Base-by-base conservation (phyloP, 2,113 vertebrate genomes). In the Protobothrops mucrosquamatus region DNA sequence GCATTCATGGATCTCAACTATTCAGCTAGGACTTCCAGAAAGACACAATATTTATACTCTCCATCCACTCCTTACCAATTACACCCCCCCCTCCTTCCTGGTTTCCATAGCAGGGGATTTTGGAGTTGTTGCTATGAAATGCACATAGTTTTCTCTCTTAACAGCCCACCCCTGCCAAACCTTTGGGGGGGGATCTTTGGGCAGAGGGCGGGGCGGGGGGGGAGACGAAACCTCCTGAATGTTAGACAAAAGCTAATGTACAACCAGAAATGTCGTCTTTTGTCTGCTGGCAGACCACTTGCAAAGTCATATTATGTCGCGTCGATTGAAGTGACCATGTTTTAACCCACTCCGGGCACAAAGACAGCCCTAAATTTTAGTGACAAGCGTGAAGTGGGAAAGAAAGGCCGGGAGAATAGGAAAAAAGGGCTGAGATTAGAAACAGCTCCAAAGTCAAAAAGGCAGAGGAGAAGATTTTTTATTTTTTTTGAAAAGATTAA, bases 201-300 rank as follows among this genome's bases (percentile, higher is more conserved):
- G 97, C 0, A 1, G 26, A 1, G 48, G 8, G 48, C 0, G 48
- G 48, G 1, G 59, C n/a, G 7, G 23, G 23, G 24, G 9, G 24
- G 4, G 26, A 12, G 64, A n/a, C 4, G 97, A 95, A 98, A 97
- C 97, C 96, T 97, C 96, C 96, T 98, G 98, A 98, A 98, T 97
- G 96, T 97, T 97, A 96, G 96, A 97, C 98, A 97, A 97, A 98
- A 97, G 97, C 96, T 96, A 97, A 97, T 96, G 97, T 97, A 98
- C 96, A 97, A 98, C 98, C 96, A 98, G 98, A 97, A 97, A 98
- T 98, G 98, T 98, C 98, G 97, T 96, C 97, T 98, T 98, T 98
- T 98, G 98, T 99, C 96, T 97, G 96, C 96, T 94, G 97, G 97
- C 96, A 97, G 98, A 98, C 97, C 97, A 98, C 98, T 98, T 97